Conservation (phyloP, 1,140 invertebrate genomes). For the Drosophila eugracilis region DNA sequence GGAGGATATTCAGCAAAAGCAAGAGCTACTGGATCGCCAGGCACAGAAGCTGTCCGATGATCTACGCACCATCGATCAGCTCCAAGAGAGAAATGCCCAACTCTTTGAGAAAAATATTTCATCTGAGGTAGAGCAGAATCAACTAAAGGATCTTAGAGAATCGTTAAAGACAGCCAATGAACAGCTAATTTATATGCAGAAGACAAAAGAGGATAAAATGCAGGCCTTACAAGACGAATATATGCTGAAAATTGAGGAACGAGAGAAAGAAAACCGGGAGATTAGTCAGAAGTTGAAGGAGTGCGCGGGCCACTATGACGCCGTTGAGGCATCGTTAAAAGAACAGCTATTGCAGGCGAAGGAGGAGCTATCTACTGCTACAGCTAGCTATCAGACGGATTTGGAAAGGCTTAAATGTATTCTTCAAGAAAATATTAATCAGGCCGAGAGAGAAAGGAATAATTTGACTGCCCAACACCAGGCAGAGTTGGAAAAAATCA, state of each 20-base stretch:
- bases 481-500: neutral
- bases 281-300: conserved; percentile 48
- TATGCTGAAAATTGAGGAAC: conserved; percentile 48
- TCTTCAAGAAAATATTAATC: neutral
- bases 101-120: conserved; percentile 35
- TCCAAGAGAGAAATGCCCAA: conserved; percentile 54
- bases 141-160: conserved; percentile 2
- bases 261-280: conserved; percentile 44
- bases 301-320: conserved; percentile 28
- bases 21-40: conserved; percentile 44
- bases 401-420: neutral
- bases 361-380: neutral
- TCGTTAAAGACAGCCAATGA: neutral
- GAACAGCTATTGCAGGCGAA: conserved; percentile 11
- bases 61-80: conserved; percentile 44
- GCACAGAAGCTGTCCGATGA: conserved; percentile 36
- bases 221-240: conserved; percentile 41
- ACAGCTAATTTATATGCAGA: conserved; percentile 4
- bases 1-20: conserved; percentile 18
- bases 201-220: conserved; percentile 13
- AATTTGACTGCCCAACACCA: neutral
- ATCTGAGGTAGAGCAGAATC: too few relatives aligned
- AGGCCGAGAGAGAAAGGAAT: neutral
- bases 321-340: conserved; percentile 9
- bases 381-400: neutral